phyloP scores from a whole-genome alignment of 2,113 vertebrate species.

The Cinclus mexicanus region DNA sequence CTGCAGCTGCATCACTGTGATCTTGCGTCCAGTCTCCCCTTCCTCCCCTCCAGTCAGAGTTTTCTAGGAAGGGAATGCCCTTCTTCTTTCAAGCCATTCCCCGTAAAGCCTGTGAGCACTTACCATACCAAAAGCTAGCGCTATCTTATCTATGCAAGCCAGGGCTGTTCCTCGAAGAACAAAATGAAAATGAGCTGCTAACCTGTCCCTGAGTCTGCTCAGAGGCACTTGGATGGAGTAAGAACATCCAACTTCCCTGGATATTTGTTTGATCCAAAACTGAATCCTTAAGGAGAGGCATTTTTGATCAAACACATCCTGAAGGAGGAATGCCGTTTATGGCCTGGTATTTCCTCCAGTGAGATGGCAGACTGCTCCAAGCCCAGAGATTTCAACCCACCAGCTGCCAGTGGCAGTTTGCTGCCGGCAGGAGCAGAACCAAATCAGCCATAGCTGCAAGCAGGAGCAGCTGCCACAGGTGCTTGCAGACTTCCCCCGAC shows the following conservation, averaged over 20 bases:
- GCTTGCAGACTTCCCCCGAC: background rate
- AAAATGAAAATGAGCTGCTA: background rate
- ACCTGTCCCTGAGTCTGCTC: background rate
- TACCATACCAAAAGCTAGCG: background rate
- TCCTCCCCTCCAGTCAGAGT: background rate
- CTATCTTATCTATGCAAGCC: background rate
- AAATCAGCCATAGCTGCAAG: accelerated
- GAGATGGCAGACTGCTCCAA: background rate
- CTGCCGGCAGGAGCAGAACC: background rate
- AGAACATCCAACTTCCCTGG: background rate
- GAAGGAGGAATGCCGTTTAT: background rate
- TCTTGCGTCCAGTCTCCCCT: background rate
- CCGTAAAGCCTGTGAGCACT: background rate
- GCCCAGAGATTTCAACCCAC: background rate
- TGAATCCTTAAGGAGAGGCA: background rate
- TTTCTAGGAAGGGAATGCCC: background rate
- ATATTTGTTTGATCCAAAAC: background rate
- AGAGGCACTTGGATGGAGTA: background rate
- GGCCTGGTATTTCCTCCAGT: background rate
- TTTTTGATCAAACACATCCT: background rate
- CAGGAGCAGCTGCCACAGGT: background rate
- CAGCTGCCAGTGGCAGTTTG: background rate
- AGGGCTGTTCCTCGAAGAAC: background rate
- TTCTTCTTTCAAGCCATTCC: background rate
- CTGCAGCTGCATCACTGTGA: background rate